Conservation (phyloP, 2,888 invertebrate species). For the Stenodera caucasica region DNA sequence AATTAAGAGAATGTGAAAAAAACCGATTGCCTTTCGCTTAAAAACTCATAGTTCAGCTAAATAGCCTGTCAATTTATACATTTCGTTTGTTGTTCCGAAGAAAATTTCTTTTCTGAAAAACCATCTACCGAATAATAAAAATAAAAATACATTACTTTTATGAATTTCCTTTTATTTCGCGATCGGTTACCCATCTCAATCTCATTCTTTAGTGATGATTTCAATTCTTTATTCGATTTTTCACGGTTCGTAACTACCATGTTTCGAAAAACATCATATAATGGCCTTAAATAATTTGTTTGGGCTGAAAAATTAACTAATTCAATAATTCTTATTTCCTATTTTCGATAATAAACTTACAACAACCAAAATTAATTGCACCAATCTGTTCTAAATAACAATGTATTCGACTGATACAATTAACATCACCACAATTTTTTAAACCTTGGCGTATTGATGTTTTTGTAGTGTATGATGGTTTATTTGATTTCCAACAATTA, state of each 20-base stretch:
- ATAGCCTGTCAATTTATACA: no score
- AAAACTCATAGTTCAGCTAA: no score
- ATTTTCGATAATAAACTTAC: constrained; percentile 49
- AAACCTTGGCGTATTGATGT: constrained; percentile 61
- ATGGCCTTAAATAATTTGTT: constrained; percentile 47
- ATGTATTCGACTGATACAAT: constrained; percentile 64
- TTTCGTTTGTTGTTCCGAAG: no score
- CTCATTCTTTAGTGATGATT: constrained; percentile 14
- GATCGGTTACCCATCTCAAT: constrained; percentile 51
- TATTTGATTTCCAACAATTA: constrained; percentile 58
- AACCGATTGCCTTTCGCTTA: no score
- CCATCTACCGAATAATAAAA: no score
- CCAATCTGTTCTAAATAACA: constrained; percentile 64
- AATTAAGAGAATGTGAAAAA: no score
- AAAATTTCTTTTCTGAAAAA: no score
- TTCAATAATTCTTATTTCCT: neutral
- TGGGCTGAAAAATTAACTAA: constrained; percentile 23
- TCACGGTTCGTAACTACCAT: constrained; percentile 10
- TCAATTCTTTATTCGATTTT: constrained; percentile 18
- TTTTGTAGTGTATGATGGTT: constrained; percentile 63
- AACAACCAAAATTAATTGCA: constrained; percentile 66
- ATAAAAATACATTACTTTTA: constrained; percentile 54
- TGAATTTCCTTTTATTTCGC: constrained; percentile 58
- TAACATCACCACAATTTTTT: constrained; percentile 65
- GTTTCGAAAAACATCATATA: constrained; percentile 37